phyloP scores from a whole-genome alignment of 2,797 vertebrate species.

The Craterocephalus amniculus region DNA sequence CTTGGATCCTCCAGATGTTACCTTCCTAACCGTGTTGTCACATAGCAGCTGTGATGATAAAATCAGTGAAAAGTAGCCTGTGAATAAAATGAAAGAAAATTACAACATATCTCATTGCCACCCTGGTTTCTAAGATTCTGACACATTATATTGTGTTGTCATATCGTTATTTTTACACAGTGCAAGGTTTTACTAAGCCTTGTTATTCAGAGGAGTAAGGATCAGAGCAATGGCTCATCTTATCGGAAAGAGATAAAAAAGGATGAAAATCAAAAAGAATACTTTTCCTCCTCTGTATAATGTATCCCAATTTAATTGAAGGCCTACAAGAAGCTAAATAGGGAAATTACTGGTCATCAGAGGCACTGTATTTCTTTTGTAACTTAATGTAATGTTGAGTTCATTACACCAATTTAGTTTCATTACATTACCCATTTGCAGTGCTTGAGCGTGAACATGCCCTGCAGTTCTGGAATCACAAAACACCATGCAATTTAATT shows the following conservation, averaged over 20 bases:
- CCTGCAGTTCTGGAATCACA: neutral
- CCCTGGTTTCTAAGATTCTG: neutral
- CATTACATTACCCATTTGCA: neutral
- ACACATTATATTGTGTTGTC: neutral
- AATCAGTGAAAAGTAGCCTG: conserved; percentile 80
- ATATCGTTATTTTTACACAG: neutral
- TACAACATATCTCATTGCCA: neutral
- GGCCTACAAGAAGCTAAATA: neutral
- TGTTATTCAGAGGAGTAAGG: conserved; percentile 40
- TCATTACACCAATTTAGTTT: neutral
- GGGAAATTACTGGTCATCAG: neutral
- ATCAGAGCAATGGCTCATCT: conserved; percentile 15
- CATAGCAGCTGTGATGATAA: conserved; percentile 61
- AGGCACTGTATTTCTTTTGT: conserved; percentile 3
- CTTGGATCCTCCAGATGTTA: conserved; percentile 27
- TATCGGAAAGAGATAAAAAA: conserved; percentile 2
- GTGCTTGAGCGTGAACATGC: neutral
- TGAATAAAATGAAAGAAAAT: conserved; percentile 75
- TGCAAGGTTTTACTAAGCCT: conserved; percentile 2
- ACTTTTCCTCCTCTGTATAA: neutral
- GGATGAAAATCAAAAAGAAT: neutral
- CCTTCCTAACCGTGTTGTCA: conserved; percentile 78
- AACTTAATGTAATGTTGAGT: neutral
- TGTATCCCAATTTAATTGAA: neutral
- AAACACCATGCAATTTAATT: neutral